Evolutionary conservation across 2,113 vertebrate genomes (phyloP).

Genomic region (Pseudorhombus dupliciocellatus): DNA sequence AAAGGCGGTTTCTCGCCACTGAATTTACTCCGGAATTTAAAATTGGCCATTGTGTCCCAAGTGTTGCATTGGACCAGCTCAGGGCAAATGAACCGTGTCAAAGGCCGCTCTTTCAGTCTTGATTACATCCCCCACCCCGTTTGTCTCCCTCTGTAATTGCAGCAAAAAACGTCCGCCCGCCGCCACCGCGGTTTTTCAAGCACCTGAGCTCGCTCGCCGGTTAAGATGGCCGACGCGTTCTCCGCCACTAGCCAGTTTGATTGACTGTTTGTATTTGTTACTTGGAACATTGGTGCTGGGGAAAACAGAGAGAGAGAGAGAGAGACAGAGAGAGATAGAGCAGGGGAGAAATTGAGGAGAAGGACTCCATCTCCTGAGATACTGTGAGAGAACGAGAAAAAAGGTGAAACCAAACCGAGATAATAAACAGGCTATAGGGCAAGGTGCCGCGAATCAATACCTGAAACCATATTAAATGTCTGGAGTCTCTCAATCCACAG

Average conservation of each 20-base stretch:
- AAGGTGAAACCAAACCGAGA: constrained; percentile 71
- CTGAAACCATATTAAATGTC: constrained; percentile 74
- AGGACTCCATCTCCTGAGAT: constrained; percentile 54
- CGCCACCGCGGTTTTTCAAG: constrained; percentile 48
- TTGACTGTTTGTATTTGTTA: constrained; percentile 50
- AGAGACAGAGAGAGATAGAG: constrained; percentile 13
- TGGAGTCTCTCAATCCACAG: constrained; percentile 65
- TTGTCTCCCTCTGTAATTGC: constrained; percentile 28
- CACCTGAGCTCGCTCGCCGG: constrained; percentile 35
- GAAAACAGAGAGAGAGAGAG: constrained; percentile 1
- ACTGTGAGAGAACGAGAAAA: constrained; percentile 25
- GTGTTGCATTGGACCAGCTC: constrained; percentile 66
- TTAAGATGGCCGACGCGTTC: constrained; percentile 28
- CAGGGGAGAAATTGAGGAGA: constrained; percentile 13
- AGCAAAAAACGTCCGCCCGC: constrained; percentile 21
- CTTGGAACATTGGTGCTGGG: constrained; percentile 43
- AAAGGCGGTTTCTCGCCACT: constrained; percentile 62
- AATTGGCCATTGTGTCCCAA: constrained; percentile 69
- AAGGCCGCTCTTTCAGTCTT: constrained; percentile 58
- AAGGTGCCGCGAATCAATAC: constrained; percentile 74
- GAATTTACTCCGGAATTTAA: constrained; percentile 73
- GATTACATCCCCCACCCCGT: constrained; percentile 47
- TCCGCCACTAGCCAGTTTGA: constrained; percentile 44
- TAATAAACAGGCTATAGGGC: constrained; percentile 72
- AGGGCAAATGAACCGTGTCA: constrained; percentile 68